phyloP scores from a whole-genome alignment of 2,888 invertebrate genomes.

The Augochlorella aurata region DNA sequence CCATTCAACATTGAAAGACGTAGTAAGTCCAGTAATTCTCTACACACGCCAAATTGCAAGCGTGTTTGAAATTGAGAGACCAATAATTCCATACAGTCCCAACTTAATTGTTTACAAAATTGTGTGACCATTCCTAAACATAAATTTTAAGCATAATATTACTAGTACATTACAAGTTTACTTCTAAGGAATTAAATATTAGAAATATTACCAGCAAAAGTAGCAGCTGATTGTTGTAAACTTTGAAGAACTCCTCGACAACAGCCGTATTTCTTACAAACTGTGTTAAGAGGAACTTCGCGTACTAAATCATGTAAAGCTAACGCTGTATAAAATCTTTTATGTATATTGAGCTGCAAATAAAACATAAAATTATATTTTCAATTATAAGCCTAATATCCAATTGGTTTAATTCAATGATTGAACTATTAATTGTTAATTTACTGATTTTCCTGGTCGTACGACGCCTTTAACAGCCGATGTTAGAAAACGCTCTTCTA shows the following conservation, averaged over 20 bases:
- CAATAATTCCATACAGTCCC: slow-evolving; percentile 94
- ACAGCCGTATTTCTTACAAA: slow-evolving; percentile 93
- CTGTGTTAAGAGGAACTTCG: slow-evolving; percentile 91
- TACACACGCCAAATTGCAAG: slow-evolving; percentile 95
- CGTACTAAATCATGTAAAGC: slow-evolving; percentile 96
- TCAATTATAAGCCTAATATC: neutral
- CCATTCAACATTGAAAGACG: slow-evolving; percentile 92
- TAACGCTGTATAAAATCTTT: slow-evolving; percentile 93
- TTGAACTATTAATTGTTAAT: slow-evolving; percentile 1
- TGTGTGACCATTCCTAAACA: slow-evolving; percentile 94
- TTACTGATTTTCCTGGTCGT: slow-evolving; percentile 80
- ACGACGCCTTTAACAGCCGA: slow-evolving; percentile 88
- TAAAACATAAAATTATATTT: neutral
- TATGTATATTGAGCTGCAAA: slow-evolving; percentile 78
- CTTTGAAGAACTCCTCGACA: slow-evolving; percentile 95
- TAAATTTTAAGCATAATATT: slow-evolving; percentile 8
- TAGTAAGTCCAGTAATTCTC: slow-evolving; percentile 95
- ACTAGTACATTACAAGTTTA: neutral
- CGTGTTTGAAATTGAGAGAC: slow-evolving; percentile 96
- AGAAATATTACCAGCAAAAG: slow-evolving; percentile 90
- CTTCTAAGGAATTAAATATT: slow-evolving; percentile 10
- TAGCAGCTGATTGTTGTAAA: slow-evolving; percentile 96
- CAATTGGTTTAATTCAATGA: neutral
- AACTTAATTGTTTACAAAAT: slow-evolving; percentile 96
- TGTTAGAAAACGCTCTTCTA: slow-evolving; percentile 93